phyloP scores from a whole-genome alignment of 2,113 vertebrate genomes.

The Nannospalax galili region DNA sequence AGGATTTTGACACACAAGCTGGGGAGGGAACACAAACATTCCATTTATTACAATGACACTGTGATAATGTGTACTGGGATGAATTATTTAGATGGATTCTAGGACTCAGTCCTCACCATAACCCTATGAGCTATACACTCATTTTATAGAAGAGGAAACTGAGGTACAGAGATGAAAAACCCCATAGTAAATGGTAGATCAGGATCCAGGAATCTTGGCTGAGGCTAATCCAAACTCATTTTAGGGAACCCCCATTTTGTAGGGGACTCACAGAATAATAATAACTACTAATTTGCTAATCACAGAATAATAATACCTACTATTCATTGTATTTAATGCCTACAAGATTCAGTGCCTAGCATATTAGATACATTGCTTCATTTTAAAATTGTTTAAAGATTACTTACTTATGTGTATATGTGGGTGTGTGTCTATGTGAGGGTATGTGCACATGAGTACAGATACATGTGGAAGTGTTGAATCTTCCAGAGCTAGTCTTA shows the following conservation, averaged over 20 bases:
- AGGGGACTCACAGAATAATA: not conserved
- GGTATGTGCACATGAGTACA: no score
- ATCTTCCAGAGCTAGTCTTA: no score
- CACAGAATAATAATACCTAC: not conserved
- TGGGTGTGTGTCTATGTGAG: no score
- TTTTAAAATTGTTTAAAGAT: not conserved
- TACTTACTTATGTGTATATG: no score
- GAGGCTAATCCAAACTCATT: not conserved
- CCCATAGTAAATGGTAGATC: not conserved
- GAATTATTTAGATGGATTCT: not conserved
- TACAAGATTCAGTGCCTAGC: not conserved
- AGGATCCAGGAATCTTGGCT: not conserved
- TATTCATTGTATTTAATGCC: not conserved
- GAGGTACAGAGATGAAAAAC: slow-evolving; percentile 1
- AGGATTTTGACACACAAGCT: not conserved
- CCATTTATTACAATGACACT: not conserved
- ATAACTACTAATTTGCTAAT: not conserved
- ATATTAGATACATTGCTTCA: not conserved
- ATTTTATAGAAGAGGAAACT: not conserved
- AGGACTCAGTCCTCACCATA: not conserved
- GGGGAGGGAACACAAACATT: not conserved
- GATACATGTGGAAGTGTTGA: no score
- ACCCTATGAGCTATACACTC: not conserved
- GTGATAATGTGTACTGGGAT: not conserved
- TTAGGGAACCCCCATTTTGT: not conserved